phyloP scores from a whole-genome alignment of 2,888 invertebrate genomes.

The Sarcophaga caerulescens region DNA sequence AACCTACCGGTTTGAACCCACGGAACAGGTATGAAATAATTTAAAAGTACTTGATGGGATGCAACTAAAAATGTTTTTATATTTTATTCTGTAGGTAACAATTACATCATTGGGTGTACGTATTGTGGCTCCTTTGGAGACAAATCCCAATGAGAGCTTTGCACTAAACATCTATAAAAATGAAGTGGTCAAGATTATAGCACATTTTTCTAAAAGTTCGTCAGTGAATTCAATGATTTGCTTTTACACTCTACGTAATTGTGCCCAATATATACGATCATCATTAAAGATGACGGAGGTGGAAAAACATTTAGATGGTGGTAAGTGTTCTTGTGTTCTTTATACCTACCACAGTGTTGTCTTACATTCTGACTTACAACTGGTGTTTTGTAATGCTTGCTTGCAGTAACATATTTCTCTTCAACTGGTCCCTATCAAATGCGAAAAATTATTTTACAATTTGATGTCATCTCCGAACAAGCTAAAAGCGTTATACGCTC shows the following conservation, averaged over 20 bases:
- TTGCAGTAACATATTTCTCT: constrained; percentile 70
- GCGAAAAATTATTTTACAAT: constrained; percentile 87
- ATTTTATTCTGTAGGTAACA: constrained; percentile 80
- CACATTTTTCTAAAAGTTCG: constrained; percentile 87
- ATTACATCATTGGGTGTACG: constrained; percentile 84
- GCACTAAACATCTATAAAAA: constrained; percentile 86
- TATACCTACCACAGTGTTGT: too few species aligned
- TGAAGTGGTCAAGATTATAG: constrained; percentile 88
- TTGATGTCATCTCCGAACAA: constrained; percentile 86
- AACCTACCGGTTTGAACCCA: constrained; percentile 89
- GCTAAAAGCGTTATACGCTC: constrained; percentile 85
- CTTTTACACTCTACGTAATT: constrained; percentile 87
- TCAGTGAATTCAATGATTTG: constrained; percentile 87
- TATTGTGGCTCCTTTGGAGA: constrained; percentile 84
- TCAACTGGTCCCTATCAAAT: constrained; percentile 72
- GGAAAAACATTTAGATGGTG: constrained; percentile 67
- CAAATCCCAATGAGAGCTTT: constrained; percentile 82
- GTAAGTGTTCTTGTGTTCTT: constrained; percentile 66
- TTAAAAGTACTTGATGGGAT: not conserved
- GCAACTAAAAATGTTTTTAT: not conserved
- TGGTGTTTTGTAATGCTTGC: not conserved
- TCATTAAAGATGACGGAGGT: constrained; percentile 85
- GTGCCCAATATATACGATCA: constrained; percentile 87
- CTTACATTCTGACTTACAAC: too few species aligned
- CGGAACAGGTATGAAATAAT: constrained; percentile 84